A percentile compares a stretch with the other conserved stretches of the same genome.
Evolutionary conservation across 2,113 vertebrate species (phyloP).

Genomic region (Megaptera novaeangliae): DNA sequence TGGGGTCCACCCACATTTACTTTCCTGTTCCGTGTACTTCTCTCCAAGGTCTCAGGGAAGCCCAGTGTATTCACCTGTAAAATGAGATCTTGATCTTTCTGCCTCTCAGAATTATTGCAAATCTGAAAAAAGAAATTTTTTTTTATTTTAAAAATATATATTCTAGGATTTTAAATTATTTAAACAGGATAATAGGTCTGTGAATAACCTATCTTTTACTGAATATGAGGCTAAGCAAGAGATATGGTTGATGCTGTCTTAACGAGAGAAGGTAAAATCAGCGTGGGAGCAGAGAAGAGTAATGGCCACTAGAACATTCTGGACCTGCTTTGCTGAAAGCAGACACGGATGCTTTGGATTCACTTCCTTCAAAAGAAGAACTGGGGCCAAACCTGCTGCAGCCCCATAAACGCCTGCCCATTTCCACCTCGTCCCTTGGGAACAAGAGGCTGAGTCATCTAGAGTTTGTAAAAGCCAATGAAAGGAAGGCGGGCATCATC

Average conservation of each 20-base stretch:
- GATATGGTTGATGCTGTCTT: not conserved
- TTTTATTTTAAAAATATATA: not conserved
- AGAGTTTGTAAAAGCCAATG: not conserved
- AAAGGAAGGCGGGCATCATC: not conserved
- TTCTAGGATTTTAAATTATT: not conserved
- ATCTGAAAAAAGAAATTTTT: not conserved
- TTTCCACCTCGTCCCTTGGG: not conserved
- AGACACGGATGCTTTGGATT: not conserved
- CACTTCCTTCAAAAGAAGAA: not conserved
- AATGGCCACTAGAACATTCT: not conserved
- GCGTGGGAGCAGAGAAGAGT: not conserved
- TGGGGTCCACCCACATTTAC: not conserved
- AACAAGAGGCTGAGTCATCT: not conserved
- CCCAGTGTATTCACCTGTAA: not conserved
- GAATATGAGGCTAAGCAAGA: not conserved
- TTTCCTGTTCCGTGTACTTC: not conserved
- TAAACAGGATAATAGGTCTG: not conserved
- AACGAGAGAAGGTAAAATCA: not conserved
- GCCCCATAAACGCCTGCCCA: not conserved
- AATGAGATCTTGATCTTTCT: slow-evolving; percentile 4
- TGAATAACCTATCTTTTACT: not conserved
- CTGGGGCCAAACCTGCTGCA: not conserved
- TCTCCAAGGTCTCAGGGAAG: not conserved
- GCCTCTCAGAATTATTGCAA: not conserved
- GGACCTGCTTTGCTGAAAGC: not conserved